A percentile compares a stretch with the other conserved stretches of the same genome.
Evolutionary conservation across 2,113 vertebrate genomes (phyloP).

Genomic region (Laterallus jamaicensis): DNA sequence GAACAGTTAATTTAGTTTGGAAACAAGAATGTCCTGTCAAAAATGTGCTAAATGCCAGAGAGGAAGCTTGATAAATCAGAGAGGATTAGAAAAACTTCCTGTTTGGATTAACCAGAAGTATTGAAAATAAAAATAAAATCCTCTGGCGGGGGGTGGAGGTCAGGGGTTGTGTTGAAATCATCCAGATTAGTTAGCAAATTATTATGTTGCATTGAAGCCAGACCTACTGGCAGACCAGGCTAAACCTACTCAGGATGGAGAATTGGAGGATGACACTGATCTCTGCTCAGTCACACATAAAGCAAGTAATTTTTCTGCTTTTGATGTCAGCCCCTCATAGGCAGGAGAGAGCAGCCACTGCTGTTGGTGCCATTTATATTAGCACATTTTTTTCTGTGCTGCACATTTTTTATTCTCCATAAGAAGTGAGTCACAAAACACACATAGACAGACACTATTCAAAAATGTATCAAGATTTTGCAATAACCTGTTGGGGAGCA

Average conservation of each 20-base stretch:
- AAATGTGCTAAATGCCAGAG: background rate
- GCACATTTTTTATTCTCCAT: background rate
- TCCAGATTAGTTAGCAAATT: background rate
- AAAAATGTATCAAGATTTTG: background rate
- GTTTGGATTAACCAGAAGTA: background rate
- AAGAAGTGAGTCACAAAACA: background rate
- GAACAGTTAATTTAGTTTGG: background rate
- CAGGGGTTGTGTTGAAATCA: background rate
- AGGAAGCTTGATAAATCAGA: background rate
- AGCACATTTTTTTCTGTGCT: rapidly evolving
- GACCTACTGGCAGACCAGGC: background rate
- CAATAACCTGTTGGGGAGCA: background rate
- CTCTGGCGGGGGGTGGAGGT: no score
- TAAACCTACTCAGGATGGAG: background rate
- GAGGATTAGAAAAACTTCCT: background rate
- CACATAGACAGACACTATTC: background rate
- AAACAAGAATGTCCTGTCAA: background rate
- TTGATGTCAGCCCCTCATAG: background rate
- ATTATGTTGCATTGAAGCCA: background rate
- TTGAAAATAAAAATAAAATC: background rate
- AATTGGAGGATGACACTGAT: background rate
- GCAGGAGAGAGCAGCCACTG: background rate
- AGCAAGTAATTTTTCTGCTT: background rate
- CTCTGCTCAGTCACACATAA: background rate
- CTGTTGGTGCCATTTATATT: background rate